phyloP scores from a whole-genome alignment of 2,113 vertebrate species.

The Nyctereutes procyonoides region DNA sequence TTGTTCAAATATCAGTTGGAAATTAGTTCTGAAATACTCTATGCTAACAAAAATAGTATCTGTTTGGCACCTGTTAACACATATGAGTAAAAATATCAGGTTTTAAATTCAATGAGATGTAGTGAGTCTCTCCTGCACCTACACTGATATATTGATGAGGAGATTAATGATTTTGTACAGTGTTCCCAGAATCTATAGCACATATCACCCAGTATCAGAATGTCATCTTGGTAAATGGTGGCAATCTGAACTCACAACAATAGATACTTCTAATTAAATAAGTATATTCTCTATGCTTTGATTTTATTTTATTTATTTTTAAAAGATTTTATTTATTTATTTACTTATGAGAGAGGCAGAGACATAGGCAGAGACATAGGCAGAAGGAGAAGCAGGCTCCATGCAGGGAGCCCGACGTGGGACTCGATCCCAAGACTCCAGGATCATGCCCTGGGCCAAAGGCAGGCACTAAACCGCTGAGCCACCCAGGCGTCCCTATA shows the following conservation, averaged over 20 bases:
- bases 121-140: not conserved
- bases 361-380: no score
- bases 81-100: not conserved
- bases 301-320: not conserved
- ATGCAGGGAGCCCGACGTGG: no score
- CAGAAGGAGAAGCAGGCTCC: no score
- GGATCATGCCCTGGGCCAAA: no score
- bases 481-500: no score
- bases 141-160: not conserved
- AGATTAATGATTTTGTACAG: fast-evolving
- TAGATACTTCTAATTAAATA: not conserved
- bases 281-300: not conserved
- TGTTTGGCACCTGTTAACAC: not conserved
- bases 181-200: not conserved
- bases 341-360: no score
- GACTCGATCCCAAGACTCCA: no score
- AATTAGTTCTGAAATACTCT: constrained; percentile 32
- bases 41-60: not conserved
- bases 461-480: no score
- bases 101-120: not conserved
- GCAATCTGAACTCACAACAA: not conserved
- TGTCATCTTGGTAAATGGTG: not conserved
- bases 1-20: not conserved
- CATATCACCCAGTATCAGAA: not conserved
- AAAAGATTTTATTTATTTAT: no score